These are phyloP conservation scores for Vulpes lagopus DNA, from an alignment of 2,113 vertebrate genomes.

Conservation along the genomic window DNA sequence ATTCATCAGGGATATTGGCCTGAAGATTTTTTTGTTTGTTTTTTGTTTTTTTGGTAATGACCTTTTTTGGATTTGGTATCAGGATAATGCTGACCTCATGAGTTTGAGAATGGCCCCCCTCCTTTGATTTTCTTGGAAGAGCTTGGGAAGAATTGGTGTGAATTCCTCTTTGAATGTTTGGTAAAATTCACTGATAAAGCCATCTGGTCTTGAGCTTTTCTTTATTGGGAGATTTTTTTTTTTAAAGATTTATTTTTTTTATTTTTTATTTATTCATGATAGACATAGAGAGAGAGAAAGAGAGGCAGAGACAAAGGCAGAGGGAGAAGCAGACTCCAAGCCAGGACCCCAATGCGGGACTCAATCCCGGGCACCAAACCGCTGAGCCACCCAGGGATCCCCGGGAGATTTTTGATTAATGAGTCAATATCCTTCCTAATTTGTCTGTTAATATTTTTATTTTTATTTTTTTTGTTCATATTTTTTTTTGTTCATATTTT, in stretches of 20 bases:
- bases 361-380: too few relatives aligned
- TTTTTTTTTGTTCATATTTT: not conserved
- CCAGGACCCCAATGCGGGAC: accelerated
- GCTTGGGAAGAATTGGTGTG: not conserved
- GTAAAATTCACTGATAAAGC: not conserved
- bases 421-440: not conserved
- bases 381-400: too few relatives aligned
- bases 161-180: not conserved
- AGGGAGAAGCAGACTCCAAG: too few relatives aligned
- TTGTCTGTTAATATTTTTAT: not conserved
- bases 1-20: not conserved
- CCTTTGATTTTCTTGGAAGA: not conserved
- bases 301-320: too few relatives aligned
- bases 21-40: not conserved
- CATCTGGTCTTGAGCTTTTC: not conserved
- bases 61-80: not conserved
- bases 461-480: too few relatives aligned
- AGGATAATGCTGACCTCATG: not conserved
- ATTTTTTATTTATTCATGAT: too few relatives aligned
- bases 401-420: not conserved
- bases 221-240: not conserved
- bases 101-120: too few relatives aligned
- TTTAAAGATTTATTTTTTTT: too few relatives aligned
- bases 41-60: not conserved
- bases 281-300: too few relatives aligned